Evolutionary conservation across 2,113 vertebrate species (phyloP).

Genomic region (Proteles cristata): DNA sequence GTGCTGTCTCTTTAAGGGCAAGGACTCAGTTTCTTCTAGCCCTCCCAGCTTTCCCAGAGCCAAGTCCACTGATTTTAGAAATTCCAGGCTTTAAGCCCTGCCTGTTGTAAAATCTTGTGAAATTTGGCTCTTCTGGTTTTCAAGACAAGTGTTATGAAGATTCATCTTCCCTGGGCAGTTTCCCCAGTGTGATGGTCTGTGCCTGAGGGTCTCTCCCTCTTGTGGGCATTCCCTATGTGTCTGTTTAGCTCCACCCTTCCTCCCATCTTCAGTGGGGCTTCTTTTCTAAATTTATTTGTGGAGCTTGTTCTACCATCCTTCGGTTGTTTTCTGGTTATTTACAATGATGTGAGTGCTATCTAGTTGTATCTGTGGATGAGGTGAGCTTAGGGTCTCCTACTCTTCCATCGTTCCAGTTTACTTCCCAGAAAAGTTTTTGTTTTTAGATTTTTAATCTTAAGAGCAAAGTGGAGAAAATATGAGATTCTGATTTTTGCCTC

Average conservation of each 20-base stretch:
- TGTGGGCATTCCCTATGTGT: not conserved
- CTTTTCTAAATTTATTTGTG: not conserved
- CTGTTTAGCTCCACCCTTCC: not conserved
- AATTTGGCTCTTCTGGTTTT: not conserved
- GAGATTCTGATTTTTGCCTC: not conserved
- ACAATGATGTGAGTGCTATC: not conserved
- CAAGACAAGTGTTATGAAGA: not conserved
- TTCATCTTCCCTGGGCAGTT: not conserved
- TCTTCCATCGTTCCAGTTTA: not conserved
- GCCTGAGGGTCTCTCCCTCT: not conserved
- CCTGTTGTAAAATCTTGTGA: not conserved
- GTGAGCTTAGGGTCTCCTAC: not conserved
- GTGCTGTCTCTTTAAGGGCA: not conserved
- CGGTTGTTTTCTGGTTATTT: not conserved
- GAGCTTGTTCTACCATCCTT: not conserved
- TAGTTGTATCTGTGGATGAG: not conserved
- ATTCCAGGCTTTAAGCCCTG: not conserved
- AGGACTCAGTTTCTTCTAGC: not conserved
- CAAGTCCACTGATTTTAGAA: not conserved
- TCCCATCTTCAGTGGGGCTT: not conserved
- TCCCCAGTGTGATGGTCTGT: not conserved
- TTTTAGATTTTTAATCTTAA: not conserved
- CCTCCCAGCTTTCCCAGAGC: not conserved
- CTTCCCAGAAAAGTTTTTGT: not conserved
- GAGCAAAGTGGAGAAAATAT: not conserved